Evolutionary conservation across 2,888 invertebrate genomes (phyloP), one percentile per base, ranked within the genome.

Genomic region (Fragum fragum): DNA sequence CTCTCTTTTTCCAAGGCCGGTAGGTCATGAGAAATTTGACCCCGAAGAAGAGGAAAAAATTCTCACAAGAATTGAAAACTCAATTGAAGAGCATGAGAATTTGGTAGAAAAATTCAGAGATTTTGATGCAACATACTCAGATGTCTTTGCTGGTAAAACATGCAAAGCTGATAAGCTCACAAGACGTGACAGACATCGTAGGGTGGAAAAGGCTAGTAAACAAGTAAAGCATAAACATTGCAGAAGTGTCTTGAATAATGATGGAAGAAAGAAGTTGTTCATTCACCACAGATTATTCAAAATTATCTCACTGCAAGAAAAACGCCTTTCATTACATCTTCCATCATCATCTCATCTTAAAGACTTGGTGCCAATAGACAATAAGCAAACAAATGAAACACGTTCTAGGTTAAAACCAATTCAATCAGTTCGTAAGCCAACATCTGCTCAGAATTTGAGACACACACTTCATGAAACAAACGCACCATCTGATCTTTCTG

Each of bases 151-250:
- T 70, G 79, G 85, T 32, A 74, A 81, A 18, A 79, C 82, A 28
- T 87, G 88, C 73, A 85, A 85, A 36, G 71, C 73, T 9, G 74
- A 79, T n/a, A 85, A 83, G 53, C 72, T 81, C 47, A 39, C 87
- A 1, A 80, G 91, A 21, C 53, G 53, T 23, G 91, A 92, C 68
- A 83, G 83, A 39, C 81, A 91, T 66, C 77, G 88, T 29, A 88
- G 87, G 71, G 73, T 87, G 14, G 73, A 79, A 47, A 93, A 92
- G 82, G 91, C 90, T 11, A 89, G 89, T 39, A 90, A 86, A 72
- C 91, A 92, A 77, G 87, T 93, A 9, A 93, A 92, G 77, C 83
- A 89, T 61, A 92, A 92, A 81, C 76, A 93, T 73, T 91, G 92
- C 61, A 74, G 55, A 0, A 89, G 82, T 71, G 69, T 93, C 0